Conservation (phyloP, 2,113 vertebrate genomes). For the Rana temporaria region DNA sequence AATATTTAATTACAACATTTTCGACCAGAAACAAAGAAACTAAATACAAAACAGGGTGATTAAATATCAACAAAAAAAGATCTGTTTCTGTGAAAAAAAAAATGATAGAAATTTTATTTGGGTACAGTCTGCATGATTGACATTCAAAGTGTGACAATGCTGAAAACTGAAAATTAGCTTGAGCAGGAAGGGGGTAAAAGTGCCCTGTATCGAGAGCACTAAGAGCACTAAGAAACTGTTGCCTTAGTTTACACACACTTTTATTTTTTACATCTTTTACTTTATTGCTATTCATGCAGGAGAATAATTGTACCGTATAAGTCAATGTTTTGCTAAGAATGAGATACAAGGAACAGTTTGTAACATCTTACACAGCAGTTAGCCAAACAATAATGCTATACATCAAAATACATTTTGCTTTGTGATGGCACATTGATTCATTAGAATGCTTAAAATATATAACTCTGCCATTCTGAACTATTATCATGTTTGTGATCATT, state of each 20-base stretch:
- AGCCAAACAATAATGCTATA: slow-evolving; percentile 23
- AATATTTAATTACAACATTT: no score
- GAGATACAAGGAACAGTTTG: slow-evolving; percentile 1
- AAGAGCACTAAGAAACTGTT: neutral
- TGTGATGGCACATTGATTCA: neutral
- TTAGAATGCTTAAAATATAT: slow-evolving; percentile 11
- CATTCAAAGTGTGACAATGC: no score
- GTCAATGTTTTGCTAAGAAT: slow-evolving; percentile 16
- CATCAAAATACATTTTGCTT: slow-evolving; percentile 4
- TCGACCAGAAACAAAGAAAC: no score
- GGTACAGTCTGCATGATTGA: no score
- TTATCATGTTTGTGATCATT: slow-evolving; percentile 30
- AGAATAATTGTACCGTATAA: slow-evolving; percentile 4
- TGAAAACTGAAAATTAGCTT: no score
- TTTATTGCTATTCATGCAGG: neutral
- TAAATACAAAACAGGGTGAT: no score
- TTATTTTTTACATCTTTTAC: neutral
- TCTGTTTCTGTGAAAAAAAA: no score
- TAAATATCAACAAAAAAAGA: no score
- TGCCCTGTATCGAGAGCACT: no score
- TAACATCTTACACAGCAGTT: slow-evolving; percentile 32
- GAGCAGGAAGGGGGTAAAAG: no score
- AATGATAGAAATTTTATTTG: no score
- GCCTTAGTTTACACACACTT: neutral
- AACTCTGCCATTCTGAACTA: slow-evolving; percentile 18